Evolutionary conservation across 2,888 invertebrate genomes (phyloP).

Genomic region (Cerceris rybyensis): DNA sequence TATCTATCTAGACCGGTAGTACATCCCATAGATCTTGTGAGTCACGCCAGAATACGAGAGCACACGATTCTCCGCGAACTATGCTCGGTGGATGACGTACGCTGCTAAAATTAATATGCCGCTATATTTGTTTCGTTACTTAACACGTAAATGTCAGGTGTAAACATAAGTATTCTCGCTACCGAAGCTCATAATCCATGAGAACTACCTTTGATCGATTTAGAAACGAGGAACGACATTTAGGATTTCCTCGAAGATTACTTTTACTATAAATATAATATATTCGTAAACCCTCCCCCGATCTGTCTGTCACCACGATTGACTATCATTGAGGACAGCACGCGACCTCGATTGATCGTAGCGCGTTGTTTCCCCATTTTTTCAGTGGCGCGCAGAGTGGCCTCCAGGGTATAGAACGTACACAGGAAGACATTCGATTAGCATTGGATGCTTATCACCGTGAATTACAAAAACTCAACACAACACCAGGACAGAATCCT

Average conservation of each 20-base stretch:
- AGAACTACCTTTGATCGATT: neutral
- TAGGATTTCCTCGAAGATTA: neutral
- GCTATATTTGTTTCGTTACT: slow-evolving; percentile 43
- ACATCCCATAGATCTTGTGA: slow-evolving; percentile 34
- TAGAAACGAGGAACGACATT: neutral
- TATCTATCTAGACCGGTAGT: slow-evolving; percentile 22
- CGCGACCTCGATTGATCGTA: slow-evolving; percentile 81
- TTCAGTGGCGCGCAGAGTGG: slow-evolving; percentile 86
- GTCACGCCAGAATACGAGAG: slow-evolving; percentile 25
- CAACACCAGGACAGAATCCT: slow-evolving; percentile 81
- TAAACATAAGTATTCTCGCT: slow-evolving; percentile 23
- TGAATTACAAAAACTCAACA: slow-evolving; percentile 94
- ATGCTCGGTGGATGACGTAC: slow-evolving; percentile 41
- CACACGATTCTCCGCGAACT: slow-evolving; percentile 22
- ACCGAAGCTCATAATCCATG: neutral
- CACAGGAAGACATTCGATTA: slow-evolving; percentile 94
- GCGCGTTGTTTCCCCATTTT: slow-evolving; percentile 91
- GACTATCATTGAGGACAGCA: slow-evolving; percentile 81
- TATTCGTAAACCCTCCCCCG: neutral
- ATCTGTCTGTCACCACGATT: slow-evolving; percentile 55
- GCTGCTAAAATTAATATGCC: slow-evolving; percentile 50
- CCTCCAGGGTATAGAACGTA: slow-evolving; percentile 81
- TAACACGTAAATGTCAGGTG: slow-evolving; percentile 52
- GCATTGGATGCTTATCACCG: slow-evolving; percentile 96
- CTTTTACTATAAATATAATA: neutral